Evolutionary conservation across 2,888 invertebrate genomes (phyloP).

Genomic region (Cyrtodaria siliqua): DNA sequence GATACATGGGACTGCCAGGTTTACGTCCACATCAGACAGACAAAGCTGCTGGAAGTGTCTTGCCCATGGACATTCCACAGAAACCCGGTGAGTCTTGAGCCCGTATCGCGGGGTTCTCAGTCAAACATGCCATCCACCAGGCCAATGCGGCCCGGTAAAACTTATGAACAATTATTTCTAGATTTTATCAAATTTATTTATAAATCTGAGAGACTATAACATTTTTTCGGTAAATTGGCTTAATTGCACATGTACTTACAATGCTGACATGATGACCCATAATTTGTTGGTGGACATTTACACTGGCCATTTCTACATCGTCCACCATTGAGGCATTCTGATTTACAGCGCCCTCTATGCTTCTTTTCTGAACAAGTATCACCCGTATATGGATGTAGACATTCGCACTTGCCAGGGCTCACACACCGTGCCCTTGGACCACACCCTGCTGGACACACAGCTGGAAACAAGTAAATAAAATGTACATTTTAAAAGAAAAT

Average conservation of each 20-base stretch:
- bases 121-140: too few species aligned
- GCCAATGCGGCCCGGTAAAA: too few species aligned
- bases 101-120: too few species aligned
- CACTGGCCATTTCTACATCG: slow-evolving; percentile 81
- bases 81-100: too few species aligned
- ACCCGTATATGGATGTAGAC: slow-evolving; percentile 79
- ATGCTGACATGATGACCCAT: slow-evolving; percentile 79
- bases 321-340: slow-evolving; percentile 80
- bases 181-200: too few species aligned
- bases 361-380: slow-evolving; percentile 72
- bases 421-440: slow-evolving; percentile 79
- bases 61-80: too few species aligned
- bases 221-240: neutral
- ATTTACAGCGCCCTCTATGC: slow-evolving; percentile 63
- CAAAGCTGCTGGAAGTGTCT: too few species aligned
- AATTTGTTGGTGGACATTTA: slow-evolving; percentile 78
- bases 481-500: too few species aligned
- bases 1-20: too few species aligned
- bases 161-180: too few species aligned
- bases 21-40: too few species aligned
- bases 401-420: slow-evolving; percentile 81
- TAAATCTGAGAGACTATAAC: too few species aligned
- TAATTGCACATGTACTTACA: slow-evolving; percentile 70
- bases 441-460: slow-evolving; percentile 82
- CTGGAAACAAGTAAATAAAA: slow-evolving; percentile 65